A percentile compares a stretch with the other conserved stretches of the same genome.
These are phyloP conservation scores for Catharus ustulatus DNA, from an alignment of 2,797 vertebrate genomes.

Conservation along the genomic window DNA sequence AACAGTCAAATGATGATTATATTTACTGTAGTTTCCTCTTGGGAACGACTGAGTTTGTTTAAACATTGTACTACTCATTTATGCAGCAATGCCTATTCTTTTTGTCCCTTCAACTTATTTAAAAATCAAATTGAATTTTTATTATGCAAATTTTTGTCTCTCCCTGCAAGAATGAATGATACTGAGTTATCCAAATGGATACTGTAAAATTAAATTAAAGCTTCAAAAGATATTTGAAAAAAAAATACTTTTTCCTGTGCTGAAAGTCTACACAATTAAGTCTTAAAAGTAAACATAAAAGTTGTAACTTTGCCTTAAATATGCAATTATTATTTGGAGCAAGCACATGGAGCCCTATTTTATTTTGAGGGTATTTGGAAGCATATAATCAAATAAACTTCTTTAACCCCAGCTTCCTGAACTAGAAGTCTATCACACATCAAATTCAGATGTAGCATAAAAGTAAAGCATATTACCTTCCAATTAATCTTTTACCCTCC, in stretches of 20 bases:
- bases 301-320: background rate
- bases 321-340: background rate
- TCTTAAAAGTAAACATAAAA: background rate
- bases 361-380: background rate
- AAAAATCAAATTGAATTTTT: background rate
- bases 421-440: background rate
- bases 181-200: background rate
- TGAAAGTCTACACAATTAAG: background rate
- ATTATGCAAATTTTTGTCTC: background rate
- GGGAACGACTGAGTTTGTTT: background rate
- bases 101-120: background rate
- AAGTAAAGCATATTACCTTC: background rate
- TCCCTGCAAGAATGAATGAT: background rate
- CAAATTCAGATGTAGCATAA: background rate
- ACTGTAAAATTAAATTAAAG: background rate
- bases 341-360: background rate
- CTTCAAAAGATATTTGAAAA: background rate
- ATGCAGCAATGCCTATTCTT: background rate
- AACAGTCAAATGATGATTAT: fast-evolving
- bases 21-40: background rate
- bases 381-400: background rate
- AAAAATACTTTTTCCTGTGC: background rate
- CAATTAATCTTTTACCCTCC: background rate
- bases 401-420: background rate
- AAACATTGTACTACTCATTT: background rate